These are phyloP conservation scores for Petrocephalus sullivani DNA, from an alignment of 2,797 vertebrate genomes.

Conservation along the genomic window DNA sequence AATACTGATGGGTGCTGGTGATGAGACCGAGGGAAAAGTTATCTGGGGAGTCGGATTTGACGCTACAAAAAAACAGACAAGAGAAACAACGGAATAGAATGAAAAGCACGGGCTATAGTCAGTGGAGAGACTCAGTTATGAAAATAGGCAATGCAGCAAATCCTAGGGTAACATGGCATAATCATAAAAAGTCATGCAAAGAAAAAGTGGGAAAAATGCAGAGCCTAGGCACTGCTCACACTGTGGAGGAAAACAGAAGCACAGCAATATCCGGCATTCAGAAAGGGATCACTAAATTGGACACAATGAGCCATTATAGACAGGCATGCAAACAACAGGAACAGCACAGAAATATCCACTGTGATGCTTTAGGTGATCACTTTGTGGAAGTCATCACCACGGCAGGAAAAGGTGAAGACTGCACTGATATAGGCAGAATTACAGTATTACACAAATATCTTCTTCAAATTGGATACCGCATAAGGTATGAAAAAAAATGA, in stretches of 20 bases:
- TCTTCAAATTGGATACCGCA: not conserved
- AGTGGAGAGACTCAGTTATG: not conserved
- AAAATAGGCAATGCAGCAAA: not conserved
- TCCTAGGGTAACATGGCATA: not conserved
- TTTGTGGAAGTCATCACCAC: not conserved
- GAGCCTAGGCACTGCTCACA: not conserved
- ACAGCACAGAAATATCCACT: not conserved
- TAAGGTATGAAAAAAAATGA: not conserved
- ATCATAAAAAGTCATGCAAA: not conserved
- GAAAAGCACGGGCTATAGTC: not conserved
- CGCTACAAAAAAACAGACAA: not conserved
- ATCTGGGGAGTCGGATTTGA: not conserved
- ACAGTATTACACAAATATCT: not conserved
- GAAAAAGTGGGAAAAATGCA: not conserved
- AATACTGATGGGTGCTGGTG: not conserved
- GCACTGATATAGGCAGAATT: not conserved
- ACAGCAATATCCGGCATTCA: not conserved
- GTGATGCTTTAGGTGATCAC: not conserved
- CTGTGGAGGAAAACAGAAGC: not conserved
- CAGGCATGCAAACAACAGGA: not conserved
- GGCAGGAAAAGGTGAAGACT: not conserved
- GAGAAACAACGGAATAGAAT: not conserved
- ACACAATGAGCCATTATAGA: not conserved
- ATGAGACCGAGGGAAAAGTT: not conserved
- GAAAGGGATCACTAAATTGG: not conserved